Conservation (phyloP, 2,113 vertebrate species). For the Perca flavescens region DNA sequence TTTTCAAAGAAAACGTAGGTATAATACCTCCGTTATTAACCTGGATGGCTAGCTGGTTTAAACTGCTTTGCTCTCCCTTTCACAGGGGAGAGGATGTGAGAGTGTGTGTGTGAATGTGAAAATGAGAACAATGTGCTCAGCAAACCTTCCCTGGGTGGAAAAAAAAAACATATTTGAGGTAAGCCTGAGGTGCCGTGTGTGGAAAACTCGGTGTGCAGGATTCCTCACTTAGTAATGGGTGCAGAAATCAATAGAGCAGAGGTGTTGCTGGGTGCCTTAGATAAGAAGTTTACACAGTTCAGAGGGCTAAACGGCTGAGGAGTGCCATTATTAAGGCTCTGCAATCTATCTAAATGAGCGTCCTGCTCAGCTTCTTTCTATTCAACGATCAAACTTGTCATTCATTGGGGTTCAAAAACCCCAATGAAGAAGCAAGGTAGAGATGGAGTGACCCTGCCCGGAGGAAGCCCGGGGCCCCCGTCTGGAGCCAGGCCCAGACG, state of each 20-base stretch:
- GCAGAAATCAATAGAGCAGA: slow-evolving; percentile 49
- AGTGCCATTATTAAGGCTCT: neutral
- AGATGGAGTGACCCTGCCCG: too few species aligned
- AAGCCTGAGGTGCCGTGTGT: slow-evolving; percentile 8
- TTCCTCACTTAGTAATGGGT: slow-evolving; percentile 26
- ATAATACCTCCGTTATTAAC: neutral
- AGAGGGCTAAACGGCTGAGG: neutral
- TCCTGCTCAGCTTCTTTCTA: neutral
- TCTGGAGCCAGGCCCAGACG: too few species aligned
- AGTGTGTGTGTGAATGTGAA: neutral
- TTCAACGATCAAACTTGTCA: neutral
- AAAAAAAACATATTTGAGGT: neutral
- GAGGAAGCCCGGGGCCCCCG: too few species aligned
- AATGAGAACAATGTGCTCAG: slow-evolving; percentile 18
- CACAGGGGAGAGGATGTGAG: neutral
- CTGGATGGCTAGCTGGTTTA: neutral
- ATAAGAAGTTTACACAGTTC: slow-evolving; percentile 38
- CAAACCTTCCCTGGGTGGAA: slow-evolving; percentile 7
- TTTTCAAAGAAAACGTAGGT: neutral
- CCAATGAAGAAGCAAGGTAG: too few species aligned
- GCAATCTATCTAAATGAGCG: neutral
- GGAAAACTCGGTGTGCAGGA: slow-evolving; percentile 1
- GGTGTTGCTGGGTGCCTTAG: slow-evolving; percentile 42
- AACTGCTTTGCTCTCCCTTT: neutral
- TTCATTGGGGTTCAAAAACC: too few species aligned